A percentile compares a stretch with the other conserved stretches of the same genome.
phyloP scores from a whole-genome alignment of 2,113 vertebrate species.

The Oenanthe oenanthe region DNA sequence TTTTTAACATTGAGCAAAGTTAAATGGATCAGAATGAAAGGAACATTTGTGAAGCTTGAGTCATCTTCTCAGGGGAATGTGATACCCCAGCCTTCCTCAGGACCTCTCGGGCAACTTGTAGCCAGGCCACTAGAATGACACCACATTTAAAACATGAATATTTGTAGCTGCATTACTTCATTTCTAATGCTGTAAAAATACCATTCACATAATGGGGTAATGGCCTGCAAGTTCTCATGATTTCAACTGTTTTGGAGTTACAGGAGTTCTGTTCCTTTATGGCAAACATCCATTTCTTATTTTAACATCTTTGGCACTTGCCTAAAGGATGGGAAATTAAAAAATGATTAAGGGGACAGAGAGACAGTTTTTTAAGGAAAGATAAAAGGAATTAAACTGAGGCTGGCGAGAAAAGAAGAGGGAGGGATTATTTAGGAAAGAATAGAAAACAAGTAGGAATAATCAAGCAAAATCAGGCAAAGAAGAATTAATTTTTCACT shows the following conservation, averaged over 20 bases:
- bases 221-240: constrained; percentile 45
- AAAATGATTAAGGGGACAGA: constrained; percentile 49
- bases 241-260: constrained; percentile 42
- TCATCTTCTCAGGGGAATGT: background rate
- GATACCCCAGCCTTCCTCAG: background rate
- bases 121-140: background rate
- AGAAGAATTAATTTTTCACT: background rate
- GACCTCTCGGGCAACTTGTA: background rate
- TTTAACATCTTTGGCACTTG: constrained; percentile 59
- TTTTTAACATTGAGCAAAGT: background rate
- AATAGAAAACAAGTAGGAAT: background rate
- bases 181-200: constrained; percentile 55
- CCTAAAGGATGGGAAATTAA: constrained; percentile 63
- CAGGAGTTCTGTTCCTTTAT: constrained; percentile 49
- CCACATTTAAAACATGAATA: background rate
- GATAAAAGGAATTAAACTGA: constrained; percentile 56
- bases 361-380: constrained; percentile 40
- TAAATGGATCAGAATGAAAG: background rate
- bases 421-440: background rate
- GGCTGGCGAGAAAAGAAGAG: background rate
- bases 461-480: background rate
- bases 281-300: constrained; percentile 59
- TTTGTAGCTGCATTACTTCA: constrained; percentile 50
- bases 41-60: background rate
- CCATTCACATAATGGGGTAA: constrained; percentile 35